Evolutionary conservation across 2,888 invertebrate genomes (phyloP).

Genomic region (Cantharis nigra): DNA sequence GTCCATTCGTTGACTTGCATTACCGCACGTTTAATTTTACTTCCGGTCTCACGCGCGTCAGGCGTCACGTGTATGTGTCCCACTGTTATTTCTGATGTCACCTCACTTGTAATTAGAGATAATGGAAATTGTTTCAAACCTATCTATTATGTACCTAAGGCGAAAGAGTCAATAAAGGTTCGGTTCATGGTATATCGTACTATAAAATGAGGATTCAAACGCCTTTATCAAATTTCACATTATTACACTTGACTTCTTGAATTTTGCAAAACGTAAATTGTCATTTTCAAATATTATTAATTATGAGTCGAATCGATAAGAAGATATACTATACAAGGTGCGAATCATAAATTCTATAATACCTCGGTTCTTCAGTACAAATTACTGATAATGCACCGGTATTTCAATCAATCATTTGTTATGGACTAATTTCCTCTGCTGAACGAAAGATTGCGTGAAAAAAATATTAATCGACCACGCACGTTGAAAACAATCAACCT

Average conservation of each 20-base stretch:
- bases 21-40: conserved; percentile 35
- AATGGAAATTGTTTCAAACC: conserved; percentile 26
- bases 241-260: not conserved
- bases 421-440: conserved; percentile 24
- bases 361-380: conserved; percentile 18
- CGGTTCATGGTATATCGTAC: not conserved
- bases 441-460: conserved; percentile 29
- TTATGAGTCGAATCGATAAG: not conserved
- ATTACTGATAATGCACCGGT: conserved; percentile 27
- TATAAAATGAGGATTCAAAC: not conserved
- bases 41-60: conserved; percentile 36
- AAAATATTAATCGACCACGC: conserved; percentile 30
- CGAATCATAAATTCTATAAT: conserved; percentile 14
- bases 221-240: not conserved
- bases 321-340: conserved; percentile 5
- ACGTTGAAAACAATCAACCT: conserved; percentile 15
- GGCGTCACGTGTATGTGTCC: conserved; percentile 25
- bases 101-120: conserved; percentile 28
- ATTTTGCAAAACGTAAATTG: not conserved
- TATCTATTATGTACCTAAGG: conserved; percentile 8
- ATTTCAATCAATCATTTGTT: conserved; percentile 27
- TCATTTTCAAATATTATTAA: not conserved
- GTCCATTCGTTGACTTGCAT: conserved; percentile 28
- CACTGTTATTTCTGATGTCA: conserved; percentile 22
- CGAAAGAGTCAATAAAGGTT: conserved; percentile 13